Evolutionary conservation across 1,140 invertebrate genomes (phyloP), one percentile per base, ranked within the genome.

Genomic region (Onthophagus taurus): DNA sequence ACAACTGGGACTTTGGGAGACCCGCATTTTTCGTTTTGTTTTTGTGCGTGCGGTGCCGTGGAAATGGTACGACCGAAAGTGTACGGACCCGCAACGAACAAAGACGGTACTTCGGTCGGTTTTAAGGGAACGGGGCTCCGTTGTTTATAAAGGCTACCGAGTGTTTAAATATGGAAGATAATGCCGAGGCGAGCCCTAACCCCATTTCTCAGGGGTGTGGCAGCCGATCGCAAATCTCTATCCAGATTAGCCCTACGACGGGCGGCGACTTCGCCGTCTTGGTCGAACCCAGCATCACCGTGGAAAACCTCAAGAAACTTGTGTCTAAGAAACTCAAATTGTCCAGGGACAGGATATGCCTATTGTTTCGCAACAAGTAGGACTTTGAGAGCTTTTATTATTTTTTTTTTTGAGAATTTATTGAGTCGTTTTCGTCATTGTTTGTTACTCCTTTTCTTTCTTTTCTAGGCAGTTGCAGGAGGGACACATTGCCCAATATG

Each of bases 271-370:
- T 93, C 66, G 79, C 85, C 54, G 73, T 95, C 49, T 78, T 75
- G 45, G 77, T 92, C 43, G 78, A 85, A 50, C 75, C 76, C 48
- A 76, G 78, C 56, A 85, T 85, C 51, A 86, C 78, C 47, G 81
- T 94, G 36, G 87, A 90, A 56, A 85, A 83, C 62, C 75, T 94
- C 11, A 92, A 93, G 67, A 89, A 89, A 68, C 74, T 85, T 34
- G 85, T 94, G 54, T 89, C 89, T n/a, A 89, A 90, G 68, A 83
- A 81, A 63, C 72, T 93, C 45, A 90, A 89, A 75, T 85, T 94
- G 59, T 80, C 85, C 50, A 90, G 90, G 69, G 88, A 92, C 70
- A 79, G 87, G 60, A 91, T 94, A 67, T 89, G 86, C 65, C 72
- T 95, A 56, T 74, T 95, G 44, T 83, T 91, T 69, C 79, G 85